Evolutionary conservation across 2,113 vertebrate genomes (phyloP).

Genomic region (Rattus norvegicus): GRCr8 NC_086021.1:188495001-188495500

Average conservation of each 20-base stretch:
- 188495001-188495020: slow-evolving; percentile 90
- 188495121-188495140: too few relatives aligned
- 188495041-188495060: slow-evolving; percentile 82
- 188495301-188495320: slow-evolving; percentile 88
- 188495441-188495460: not conserved
- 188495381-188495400: not conserved
- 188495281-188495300: slow-evolving; percentile 90
- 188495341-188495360: not conserved
- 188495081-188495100: accelerated
- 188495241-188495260: slow-evolving; percentile 90
- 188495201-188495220: slow-evolving; percentile 90
- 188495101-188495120: accelerated
- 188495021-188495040: slow-evolving; percentile 81
- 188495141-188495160: not conserved
- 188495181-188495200: accelerated
- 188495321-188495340: slow-evolving; percentile 90
- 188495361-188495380: not conserved
- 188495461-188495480: not conserved
- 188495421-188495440: not conserved
- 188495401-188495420: not conserved
- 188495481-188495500: not conserved
- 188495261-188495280: slow-evolving; percentile 91
- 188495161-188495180: accelerated
- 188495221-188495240: slow-evolving; percentile 82
- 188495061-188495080: not conserved